A percentile compares a stretch with the other conserved stretches of the same genome.
These are phyloP conservation scores for Penaeus vannamei DNA, from an alignment of 1,140 invertebrate species.

Conservation along the genomic window DNA sequence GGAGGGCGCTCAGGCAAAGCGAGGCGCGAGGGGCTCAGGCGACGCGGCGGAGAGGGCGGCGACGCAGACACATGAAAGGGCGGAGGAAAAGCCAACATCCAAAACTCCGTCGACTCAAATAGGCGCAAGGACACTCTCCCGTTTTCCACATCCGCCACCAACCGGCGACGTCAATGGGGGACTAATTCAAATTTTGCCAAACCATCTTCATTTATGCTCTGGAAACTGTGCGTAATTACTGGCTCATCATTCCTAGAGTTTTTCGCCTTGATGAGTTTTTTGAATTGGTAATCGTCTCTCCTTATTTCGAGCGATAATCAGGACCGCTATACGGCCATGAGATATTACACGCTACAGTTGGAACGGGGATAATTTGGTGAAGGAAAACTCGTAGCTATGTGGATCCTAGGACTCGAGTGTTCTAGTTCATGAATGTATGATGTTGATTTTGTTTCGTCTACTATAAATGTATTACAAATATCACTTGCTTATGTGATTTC, in stretches of 20 bases:
- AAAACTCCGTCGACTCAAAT: not conserved
- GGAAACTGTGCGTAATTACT: slow-evolving; percentile 43
- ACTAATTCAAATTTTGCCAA: slow-evolving; percentile 36
- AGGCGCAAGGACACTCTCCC: not conserved
- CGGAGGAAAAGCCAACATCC: not conserved
- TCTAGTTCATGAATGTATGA: too few species aligned
- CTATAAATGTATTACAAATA: too few species aligned
- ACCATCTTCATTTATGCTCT: slow-evolving; percentile 38
- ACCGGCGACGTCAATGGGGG: slow-evolving; percentile 32
- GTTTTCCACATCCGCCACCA: slow-evolving; percentile 3
- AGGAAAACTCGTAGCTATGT: too few species aligned
- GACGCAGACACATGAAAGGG: not conserved
- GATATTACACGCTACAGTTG: not conserved
- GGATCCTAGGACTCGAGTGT: too few species aligned
- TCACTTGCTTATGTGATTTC: too few species aligned
- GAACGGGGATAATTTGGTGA: not conserved
- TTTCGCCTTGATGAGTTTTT: slow-evolving; percentile 51
- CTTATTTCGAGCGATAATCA: slow-evolving; percentile 40
- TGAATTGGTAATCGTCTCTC: slow-evolving; percentile 41
- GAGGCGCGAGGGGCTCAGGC: not conserved
- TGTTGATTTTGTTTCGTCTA: too few species aligned
- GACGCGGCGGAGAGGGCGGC: not conserved
- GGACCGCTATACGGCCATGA: not conserved
- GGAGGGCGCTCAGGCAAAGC: too few species aligned
- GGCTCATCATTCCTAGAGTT: slow-evolving; percentile 29